Conservation (phyloP, 2,797 vertebrate genomes). For the Tragelaphus oryx region DNA sequence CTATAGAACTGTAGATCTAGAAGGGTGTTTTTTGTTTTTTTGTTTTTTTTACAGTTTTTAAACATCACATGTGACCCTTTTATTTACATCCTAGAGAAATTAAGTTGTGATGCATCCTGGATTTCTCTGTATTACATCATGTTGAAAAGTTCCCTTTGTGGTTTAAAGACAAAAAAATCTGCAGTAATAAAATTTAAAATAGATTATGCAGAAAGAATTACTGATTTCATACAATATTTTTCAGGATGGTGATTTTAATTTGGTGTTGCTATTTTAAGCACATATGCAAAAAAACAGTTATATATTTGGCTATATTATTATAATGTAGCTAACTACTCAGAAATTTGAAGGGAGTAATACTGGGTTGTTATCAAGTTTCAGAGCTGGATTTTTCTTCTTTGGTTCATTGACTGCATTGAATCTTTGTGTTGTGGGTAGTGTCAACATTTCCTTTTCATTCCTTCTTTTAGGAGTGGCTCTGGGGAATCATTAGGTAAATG, state of each 20-base stretch:
- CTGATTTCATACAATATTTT: background rate
- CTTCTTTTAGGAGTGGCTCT: slow-evolving; percentile 14
- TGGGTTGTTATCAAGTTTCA: background rate
- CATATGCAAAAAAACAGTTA: background rate
- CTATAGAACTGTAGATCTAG: background rate
- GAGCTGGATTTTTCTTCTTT: slow-evolving; percentile 10
- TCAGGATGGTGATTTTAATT: slow-evolving; percentile 3
- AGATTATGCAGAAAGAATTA: background rate
- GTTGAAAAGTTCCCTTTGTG: background rate
- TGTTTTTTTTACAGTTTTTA: background rate
- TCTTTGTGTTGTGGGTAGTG: slow-evolving; percentile 17
- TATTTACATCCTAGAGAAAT: background rate
- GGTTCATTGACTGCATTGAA: background rate
- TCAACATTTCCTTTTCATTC: slow-evolving; percentile 31
- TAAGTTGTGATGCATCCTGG: background rate
- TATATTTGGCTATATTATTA: background rate
- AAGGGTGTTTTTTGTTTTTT: background rate
- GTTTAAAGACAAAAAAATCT: background rate
- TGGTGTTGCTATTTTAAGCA: slow-evolving; percentile 5
- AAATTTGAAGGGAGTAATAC: slow-evolving; percentile 13
- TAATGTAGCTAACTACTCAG: background rate
- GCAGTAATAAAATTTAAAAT: slow-evolving; percentile 12
- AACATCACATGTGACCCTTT: background rate
- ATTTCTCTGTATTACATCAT: background rate
- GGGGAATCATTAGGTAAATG: slow-evolving; percentile 51